Conservation (phyloP, 2,797 vertebrate genomes). For the Chaetophractus vellerosus region DNA sequence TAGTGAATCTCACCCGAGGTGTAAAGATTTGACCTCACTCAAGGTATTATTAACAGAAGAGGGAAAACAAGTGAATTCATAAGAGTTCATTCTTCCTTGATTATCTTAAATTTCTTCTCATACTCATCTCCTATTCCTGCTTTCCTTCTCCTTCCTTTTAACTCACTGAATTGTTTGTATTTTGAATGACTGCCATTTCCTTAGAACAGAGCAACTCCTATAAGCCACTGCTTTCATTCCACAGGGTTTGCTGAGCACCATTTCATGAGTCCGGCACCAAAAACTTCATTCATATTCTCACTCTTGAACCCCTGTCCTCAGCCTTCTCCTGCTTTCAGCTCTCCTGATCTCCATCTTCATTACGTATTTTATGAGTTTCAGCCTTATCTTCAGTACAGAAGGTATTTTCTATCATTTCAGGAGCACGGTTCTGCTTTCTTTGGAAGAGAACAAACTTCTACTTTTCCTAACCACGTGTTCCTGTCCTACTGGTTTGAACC, state of each 20-base stretch:
- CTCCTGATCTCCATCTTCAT: neutral
- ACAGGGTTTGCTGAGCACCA: neutral
- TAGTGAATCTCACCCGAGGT: slow-evolving; percentile 73
- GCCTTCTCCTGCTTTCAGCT: neutral
- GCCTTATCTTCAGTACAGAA: neutral
- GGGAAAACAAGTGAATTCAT: slow-evolving; percentile 76
- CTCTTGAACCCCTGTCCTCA: neutral
- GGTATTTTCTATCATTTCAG: neutral
- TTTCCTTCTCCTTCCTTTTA: slow-evolving; percentile 46
- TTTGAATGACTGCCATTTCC: neutral
- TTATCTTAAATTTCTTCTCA: slow-evolving; percentile 56
- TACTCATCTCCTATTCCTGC: neutral
- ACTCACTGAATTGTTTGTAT: slow-evolving; percentile 37
- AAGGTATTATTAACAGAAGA: slow-evolving; percentile 56
- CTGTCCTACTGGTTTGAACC: neutral
- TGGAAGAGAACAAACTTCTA: neutral
- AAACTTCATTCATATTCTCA: neutral
- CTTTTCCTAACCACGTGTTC: neutral
- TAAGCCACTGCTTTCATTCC: neutral
- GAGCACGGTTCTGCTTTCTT: neutral
- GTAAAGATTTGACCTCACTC: slow-evolving; percentile 75
- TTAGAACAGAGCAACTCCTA: accelerated
- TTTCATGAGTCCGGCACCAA: accelerated
- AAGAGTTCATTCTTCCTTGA: slow-evolving; percentile 70
- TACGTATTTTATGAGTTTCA: neutral